Percentiles rank a stretch among this genome's conserved stretches.
These are phyloP conservation scores for Antechinus flavipes DNA, from an alignment of 2,113 vertebrate species.

Conservation along the genomic window DNA sequence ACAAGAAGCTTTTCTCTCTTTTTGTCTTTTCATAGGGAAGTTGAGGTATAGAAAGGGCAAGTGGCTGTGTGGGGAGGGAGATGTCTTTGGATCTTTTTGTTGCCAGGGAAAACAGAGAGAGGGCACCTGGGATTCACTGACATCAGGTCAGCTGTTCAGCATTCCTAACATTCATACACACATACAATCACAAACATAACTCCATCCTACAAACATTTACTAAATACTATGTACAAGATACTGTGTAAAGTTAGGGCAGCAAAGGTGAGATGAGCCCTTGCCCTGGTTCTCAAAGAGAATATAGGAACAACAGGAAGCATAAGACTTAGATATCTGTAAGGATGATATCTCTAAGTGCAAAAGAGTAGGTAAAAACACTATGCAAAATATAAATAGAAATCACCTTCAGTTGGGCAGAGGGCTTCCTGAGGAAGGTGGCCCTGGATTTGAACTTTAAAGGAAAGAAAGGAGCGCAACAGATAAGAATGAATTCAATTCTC, in stretches of 20 bases:
- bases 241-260: not conserved
- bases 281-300: not conserved
- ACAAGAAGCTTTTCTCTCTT: not conserved
- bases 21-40: constrained; percentile 26
- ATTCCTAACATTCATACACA: constrained; percentile 30
- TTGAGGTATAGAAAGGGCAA: not conserved
- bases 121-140: not conserved
- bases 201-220: not conserved
- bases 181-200: not conserved
- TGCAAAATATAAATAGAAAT: not conserved
- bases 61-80: not conserved
- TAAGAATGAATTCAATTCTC: not conserved
- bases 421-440: not conserved
- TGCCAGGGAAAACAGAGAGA: constrained; percentile 1
- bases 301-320: not conserved
- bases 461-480: not conserved
- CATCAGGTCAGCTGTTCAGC: not conserved
- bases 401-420: not conserved
- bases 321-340: not conserved
- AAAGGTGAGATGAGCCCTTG: not conserved
- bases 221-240: not conserved
- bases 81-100: not conserved
- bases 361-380: not conserved
- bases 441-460: not conserved
- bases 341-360: not conserved